These are phyloP conservation scores for Oenanthe melanoleuca DNA, from an alignment of 2,113 vertebrate genomes.

Conservation along the genomic window DNA sequence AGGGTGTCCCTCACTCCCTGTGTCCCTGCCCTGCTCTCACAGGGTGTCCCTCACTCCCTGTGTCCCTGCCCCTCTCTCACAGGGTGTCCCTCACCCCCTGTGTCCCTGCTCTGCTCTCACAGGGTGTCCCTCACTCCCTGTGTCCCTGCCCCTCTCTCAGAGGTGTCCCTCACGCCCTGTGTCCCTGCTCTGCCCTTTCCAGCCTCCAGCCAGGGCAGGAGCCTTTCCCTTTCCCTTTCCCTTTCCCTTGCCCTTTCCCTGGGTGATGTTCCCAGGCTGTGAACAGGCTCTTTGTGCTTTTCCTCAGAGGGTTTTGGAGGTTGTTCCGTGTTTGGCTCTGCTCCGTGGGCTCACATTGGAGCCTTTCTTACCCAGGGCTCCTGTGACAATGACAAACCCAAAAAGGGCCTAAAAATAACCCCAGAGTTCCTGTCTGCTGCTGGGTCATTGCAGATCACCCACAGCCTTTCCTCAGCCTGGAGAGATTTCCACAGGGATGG, in stretches of 20 bases:
- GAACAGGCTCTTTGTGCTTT: not conserved
- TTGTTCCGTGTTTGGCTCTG: not conserved
- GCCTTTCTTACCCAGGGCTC: not conserved
- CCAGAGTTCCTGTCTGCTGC: not conserved
- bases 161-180: rapidly evolving
- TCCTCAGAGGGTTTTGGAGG: not conserved
- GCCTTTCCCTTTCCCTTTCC: not conserved
- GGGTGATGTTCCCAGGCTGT: not conserved
- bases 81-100: rapidly evolving
- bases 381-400: not conserved
- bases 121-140: too few species aligned
- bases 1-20: too few species aligned
- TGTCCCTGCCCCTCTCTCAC: too few species aligned
- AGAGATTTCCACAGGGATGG: not conserved
- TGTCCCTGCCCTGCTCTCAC: too few species aligned
- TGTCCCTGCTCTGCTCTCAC: not conserved
- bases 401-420: not conserved
- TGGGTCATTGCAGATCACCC: not conserved
- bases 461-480: not conserved
- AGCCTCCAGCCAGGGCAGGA: not conserved
- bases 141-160: too few species aligned
- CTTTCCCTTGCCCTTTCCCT: not conserved
- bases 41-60: too few species aligned
- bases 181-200: not conserved
- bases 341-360: not conserved